Conservation (phyloP, 2,797 vertebrate species). For the Brachyalestes nurse region DNA sequence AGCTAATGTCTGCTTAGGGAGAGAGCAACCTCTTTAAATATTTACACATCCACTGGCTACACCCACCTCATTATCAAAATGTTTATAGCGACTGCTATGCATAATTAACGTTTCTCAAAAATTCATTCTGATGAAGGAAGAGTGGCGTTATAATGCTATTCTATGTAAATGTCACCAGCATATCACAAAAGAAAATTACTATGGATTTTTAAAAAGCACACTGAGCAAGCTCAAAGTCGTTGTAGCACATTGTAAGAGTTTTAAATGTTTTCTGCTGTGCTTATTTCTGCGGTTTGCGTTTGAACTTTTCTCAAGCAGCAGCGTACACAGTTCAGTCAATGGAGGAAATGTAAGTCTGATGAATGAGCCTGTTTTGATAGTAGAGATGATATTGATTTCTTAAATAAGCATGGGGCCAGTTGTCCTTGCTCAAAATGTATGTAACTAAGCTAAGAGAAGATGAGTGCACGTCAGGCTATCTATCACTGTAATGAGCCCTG, state of each 20-base stretch:
- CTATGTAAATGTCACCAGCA: constrained; percentile 43
- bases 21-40: constrained; percentile 23
- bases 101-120: constrained; percentile 74
- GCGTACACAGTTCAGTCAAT: constrained; percentile 1
- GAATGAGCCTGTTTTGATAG: constrained; percentile 18
- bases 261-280: not conserved
- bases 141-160: constrained; percentile 58
- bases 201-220: not conserved
- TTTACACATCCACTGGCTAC: constrained; percentile 54
- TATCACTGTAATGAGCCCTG: constrained; percentile 71
- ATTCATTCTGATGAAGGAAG: constrained; percentile 67
- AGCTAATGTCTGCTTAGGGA: constrained; percentile 1
- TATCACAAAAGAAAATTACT: constrained; percentile 21
- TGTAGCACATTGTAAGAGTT: not conserved
- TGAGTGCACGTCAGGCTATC: constrained; percentile 67
- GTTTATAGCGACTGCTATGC: constrained; percentile 60
- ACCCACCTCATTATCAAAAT: constrained; percentile 66
- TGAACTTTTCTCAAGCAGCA: constrained; percentile 5
- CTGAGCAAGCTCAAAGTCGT: not conserved
- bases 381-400: constrained; percentile 40
- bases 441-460: constrained; percentile 55
- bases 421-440: constrained; percentile 48
- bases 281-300: constrained; percentile 4
- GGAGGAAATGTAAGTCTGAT: constrained; percentile 32
- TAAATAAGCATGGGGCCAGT: constrained; percentile 20